These are phyloP conservation scores for Scaptomyza montana DNA, from an alignment of 1,140 invertebrate genomes.

Conservation along the genomic window DNA sequence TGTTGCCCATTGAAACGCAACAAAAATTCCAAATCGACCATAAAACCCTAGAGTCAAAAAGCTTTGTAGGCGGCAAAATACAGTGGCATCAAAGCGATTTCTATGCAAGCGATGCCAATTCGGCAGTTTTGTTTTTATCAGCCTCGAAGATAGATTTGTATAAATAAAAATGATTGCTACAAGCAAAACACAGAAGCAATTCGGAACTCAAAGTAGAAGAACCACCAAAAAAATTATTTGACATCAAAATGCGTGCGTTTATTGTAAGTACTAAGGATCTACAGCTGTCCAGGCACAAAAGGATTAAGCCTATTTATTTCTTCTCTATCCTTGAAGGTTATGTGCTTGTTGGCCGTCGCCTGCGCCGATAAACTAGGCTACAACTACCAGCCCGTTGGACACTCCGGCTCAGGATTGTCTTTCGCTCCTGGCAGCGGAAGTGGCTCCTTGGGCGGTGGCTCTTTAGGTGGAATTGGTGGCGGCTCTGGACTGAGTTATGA, in stretches of 20 bases:
- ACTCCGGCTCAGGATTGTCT: slow-evolving; percentile 61
- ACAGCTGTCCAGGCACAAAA: slow-evolving; percentile 1
- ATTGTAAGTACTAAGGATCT: slow-evolving; percentile 60
- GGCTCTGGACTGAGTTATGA: background rate
- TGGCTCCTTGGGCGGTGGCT: slow-evolving; percentile 3
- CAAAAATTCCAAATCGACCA: slow-evolving; percentile 71
- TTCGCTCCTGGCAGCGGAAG: slow-evolving; percentile 50
- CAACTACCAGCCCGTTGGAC: slow-evolving; percentile 74
- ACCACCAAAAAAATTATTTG: slow-evolving; percentile 40
- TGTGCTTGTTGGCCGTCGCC: slow-evolving; percentile 73
- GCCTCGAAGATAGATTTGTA: slow-evolving; percentile 79
- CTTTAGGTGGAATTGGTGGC: slow-evolving; percentile 14
- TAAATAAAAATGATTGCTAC: slow-evolving; percentile 75
- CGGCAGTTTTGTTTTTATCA: slow-evolving; percentile 74
- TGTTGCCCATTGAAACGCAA: slow-evolving; percentile 65
- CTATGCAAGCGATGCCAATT: slow-evolving; percentile 61
- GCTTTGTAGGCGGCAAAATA: slow-evolving; percentile 77
- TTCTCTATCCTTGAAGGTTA: slow-evolving; percentile 36
- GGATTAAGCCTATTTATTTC: slow-evolving; percentile 20
- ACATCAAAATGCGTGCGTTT: slow-evolving; percentile 71
- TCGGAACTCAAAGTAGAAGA: slow-evolving; percentile 62
- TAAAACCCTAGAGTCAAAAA: slow-evolving; percentile 64
- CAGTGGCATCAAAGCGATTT: slow-evolving; percentile 75
- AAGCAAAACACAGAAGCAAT: slow-evolving; percentile 64
- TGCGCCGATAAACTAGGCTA: slow-evolving; percentile 77